Evolutionary conservation across 2,113 vertebrate genomes (phyloP), one percentile per base, ranked within the genome.

Genomic region (Lophotis ruficrista): DNA sequence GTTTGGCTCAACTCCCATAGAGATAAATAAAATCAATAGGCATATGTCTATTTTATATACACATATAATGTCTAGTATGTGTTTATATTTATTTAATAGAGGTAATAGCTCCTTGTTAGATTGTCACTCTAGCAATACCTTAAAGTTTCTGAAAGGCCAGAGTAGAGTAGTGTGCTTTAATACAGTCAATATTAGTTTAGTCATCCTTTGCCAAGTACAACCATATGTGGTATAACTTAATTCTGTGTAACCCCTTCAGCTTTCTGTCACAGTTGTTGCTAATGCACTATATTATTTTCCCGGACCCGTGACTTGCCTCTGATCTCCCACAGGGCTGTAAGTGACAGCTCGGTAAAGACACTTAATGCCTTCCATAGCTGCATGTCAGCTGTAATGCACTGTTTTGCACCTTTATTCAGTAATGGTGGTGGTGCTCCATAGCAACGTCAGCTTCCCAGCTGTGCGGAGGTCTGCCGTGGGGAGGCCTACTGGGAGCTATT

Each of bases 231-330:
- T 93, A 91, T 58, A 83, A 96, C 89, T 96, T 96, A 97, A 98
- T 98, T 98, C 97, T 97, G 92, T 28, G 45, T 65, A 96, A 98
- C 98, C 98, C 97, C 97, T 97, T 98, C 97, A 98, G 96, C 98
- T 97, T 97, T 97, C 96, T 97, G 97, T 98, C 98, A 97, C 97
- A 84, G 93, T 97, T 97, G 94, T 97, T 98, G 98, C 97, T 98
- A 98, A 98, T 98, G 97, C 89, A 97, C 90, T 96, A 87, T 98
- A 98, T 98, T 98, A 98, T 98, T 98, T 98, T 98, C 96, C 96
- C 64, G 76, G 87, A 94, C 97, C 94, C 91, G 76, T 97, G 96
- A 95, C 96, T 97, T 78, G 83, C 69, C 93, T 95, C 77, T 61
- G 43, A 78, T 89, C 89, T 97, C 97, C 97, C 98, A 93, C 33